A percentile compares a stretch with the other conserved stretches of the same genome.
phyloP scores from a whole-genome alignment of 1,140 invertebrate species.

The Conus ventricosus region DNA sequence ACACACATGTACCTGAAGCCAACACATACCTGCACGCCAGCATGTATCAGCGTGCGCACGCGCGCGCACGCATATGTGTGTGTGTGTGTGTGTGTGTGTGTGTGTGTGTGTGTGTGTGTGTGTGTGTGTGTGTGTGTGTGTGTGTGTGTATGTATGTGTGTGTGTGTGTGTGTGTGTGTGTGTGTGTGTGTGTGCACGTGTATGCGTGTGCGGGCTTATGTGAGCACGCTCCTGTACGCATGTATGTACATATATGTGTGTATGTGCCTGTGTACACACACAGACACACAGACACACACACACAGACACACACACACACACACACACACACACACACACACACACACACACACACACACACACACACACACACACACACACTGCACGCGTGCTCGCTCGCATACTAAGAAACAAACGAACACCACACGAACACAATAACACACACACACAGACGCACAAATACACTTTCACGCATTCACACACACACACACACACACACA shows the following conservation, averaged over 20 bases:
- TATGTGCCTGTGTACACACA: constrained; percentile 9
- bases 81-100: too few relatives aligned
- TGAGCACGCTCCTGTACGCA: neutral
- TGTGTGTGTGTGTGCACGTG: neutral
- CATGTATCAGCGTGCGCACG: too few relatives aligned
- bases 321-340: constrained; percentile 24
- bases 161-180: constrained; percentile 9
- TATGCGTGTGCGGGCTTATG: neutral
- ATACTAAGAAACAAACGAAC: too few relatives aligned
- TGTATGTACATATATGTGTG: neutral
- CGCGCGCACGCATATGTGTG: too few relatives aligned
- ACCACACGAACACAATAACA: too few relatives aligned
- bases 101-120: neutral
- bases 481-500: neutral
- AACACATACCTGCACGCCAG: too few relatives aligned
- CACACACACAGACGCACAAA: neutral
- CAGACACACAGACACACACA: constrained; percentile 45
- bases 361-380: constrained; percentile 15
- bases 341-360: constrained; percentile 16
- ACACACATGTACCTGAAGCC: too few relatives aligned
- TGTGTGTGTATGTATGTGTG: neutral
- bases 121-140: neutral
- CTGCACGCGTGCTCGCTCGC: neutral
- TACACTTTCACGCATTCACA: too few relatives aligned
- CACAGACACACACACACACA: constrained; percentile 37